These are phyloP conservation scores for Danionella cerebrum DNA, from an alignment of 2,113 vertebrate species.

Conservation along the genomic window DNA sequence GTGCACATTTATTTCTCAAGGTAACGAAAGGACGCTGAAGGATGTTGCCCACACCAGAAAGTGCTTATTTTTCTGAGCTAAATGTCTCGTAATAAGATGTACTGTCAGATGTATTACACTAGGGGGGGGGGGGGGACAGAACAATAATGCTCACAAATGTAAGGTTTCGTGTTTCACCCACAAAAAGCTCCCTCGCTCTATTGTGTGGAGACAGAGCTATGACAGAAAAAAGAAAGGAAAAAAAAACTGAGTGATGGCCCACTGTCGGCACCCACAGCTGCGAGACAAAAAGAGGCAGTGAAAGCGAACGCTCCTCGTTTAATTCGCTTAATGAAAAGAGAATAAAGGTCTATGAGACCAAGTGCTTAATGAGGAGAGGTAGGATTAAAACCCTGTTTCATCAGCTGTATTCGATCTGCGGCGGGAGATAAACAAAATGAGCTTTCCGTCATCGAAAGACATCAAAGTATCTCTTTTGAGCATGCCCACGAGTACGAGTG, in stretches of 20 bases:
- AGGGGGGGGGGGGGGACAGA: neutral
- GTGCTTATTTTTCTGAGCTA: neutral
- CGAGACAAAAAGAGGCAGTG: constrained; percentile 4
- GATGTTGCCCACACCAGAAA: constrained; percentile 3
- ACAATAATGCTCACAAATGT: constrained; percentile 19
- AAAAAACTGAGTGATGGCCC: constrained; percentile 34
- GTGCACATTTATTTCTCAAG: constrained; percentile 19
- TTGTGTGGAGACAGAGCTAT: constrained; percentile 20
- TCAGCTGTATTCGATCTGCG: constrained; percentile 34
- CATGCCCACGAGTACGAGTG: neutral
- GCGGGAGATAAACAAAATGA: constrained; percentile 37
- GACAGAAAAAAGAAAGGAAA: no score
- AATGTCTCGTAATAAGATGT: constrained; percentile 19
- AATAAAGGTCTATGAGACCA: constrained; percentile 36
- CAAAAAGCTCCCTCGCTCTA: constrained; percentile 32
- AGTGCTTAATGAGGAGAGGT: constrained; percentile 35
- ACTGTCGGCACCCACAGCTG: constrained; percentile 21
- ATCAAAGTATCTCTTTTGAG: constrained; percentile 32
- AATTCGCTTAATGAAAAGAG: constrained; percentile 43
- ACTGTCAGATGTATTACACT: neutral
- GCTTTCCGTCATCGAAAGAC: constrained; percentile 18
- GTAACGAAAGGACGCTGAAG: constrained; percentile 3
- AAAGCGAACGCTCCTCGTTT: constrained; percentile 15
- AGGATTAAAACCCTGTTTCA: constrained; percentile 39
- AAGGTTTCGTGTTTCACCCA: constrained; percentile 31